These are phyloP conservation scores for Synanthedon vespiformis DNA, from an alignment of 2,888 invertebrate species.

Conservation along the genomic window DNA sequence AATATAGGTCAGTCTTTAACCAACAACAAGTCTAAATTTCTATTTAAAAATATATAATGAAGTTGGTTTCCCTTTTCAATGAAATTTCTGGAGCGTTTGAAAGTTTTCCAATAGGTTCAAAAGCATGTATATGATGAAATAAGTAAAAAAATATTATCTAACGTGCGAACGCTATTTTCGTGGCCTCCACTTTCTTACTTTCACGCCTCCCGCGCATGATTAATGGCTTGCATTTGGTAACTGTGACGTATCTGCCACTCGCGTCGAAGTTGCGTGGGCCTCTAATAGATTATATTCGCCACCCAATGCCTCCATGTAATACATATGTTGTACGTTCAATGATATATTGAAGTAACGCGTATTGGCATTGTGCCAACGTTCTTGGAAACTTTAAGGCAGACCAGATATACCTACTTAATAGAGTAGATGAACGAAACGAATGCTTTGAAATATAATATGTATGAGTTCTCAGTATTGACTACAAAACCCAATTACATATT, in stretches of 20 bases:
- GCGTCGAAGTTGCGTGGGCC: neutral
- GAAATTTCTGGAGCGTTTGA: neutral
- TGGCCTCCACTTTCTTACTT: constrained; percentile 21
- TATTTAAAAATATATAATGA: neutral
- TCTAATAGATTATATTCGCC: neutral
- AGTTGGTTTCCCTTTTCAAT: neutral
- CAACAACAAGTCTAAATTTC: no score
- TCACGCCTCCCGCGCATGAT: constrained; percentile 28
- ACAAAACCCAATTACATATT: no score
- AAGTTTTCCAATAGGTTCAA: neutral
- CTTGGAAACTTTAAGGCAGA: neutral
- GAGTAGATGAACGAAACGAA: no score
- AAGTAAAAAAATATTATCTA: neutral
- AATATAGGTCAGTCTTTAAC: no score
- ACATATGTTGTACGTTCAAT: neutral
- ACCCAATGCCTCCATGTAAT: neutral
- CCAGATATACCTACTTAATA: no score
- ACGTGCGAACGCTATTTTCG: constrained; percentile 7
- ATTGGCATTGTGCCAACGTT: neutral
- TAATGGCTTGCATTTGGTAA: constrained; percentile 29
- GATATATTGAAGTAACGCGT: neutral
- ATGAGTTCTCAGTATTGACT: no score
- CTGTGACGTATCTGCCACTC: constrained; percentile 12
- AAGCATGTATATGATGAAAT: no score
- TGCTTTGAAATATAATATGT: no score